Conservation (phyloP, 1,140 invertebrate genomes). For the Leptonema lineaticorne region DNA sequence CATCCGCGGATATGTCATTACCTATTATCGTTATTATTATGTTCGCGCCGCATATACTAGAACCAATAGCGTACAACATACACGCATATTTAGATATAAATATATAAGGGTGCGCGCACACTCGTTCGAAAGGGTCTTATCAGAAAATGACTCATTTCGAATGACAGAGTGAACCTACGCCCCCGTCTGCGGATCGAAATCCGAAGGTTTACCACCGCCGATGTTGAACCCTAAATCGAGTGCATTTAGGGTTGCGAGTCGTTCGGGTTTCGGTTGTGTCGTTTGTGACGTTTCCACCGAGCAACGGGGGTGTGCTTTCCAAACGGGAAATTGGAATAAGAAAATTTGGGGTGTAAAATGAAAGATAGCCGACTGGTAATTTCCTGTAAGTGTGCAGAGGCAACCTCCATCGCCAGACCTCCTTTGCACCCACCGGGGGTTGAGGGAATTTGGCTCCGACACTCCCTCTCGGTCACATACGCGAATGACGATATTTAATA, state of each 20-base stretch:
- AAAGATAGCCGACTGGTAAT: constrained; percentile 50
- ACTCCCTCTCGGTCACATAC: constrained; percentile 31
- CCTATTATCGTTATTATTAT: constrained; percentile 22
- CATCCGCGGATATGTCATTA: constrained; percentile 32
- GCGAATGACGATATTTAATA: constrained; percentile 34
- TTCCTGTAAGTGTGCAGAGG: constrained; percentile 31
- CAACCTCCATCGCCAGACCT: constrained; percentile 3
- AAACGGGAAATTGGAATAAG: constrained; percentile 58
- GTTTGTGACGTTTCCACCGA: constrained; percentile 20
- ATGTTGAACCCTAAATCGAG: background rate
- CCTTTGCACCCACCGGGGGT: too few species aligned
- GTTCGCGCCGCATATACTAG: constrained; percentile 21
- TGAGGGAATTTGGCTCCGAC: background rate
- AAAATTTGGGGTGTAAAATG: constrained; percentile 58
- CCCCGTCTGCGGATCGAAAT: background rate
- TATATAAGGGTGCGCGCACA: too few species aligned
- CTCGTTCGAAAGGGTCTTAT: constrained; percentile 45
- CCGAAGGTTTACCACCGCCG: too few species aligned
- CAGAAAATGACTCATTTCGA: constrained; percentile 57
- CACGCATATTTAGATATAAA: background rate
- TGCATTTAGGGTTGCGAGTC: background rate
- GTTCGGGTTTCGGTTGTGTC: background rate
- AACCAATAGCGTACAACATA: constrained; percentile 41
- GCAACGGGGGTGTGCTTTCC: constrained; percentile 25
- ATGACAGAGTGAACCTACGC: constrained; percentile 51